phyloP scores from a whole-genome alignment of 1,140 invertebrate genomes.

The Solenopsis fugax region DNA sequence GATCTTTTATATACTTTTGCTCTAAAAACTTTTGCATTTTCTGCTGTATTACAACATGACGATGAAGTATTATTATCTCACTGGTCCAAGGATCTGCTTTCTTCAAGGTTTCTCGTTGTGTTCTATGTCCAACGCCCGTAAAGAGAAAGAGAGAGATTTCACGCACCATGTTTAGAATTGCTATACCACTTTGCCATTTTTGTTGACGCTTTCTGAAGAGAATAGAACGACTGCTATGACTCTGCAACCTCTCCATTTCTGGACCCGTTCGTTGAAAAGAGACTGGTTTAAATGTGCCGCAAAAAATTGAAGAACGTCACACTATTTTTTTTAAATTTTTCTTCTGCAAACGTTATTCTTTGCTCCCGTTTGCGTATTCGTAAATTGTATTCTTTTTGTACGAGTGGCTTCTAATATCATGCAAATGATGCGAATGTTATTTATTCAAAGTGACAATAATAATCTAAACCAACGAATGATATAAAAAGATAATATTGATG shows the following conservation, averaged over 20 bases:
- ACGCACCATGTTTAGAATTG: slow-evolving; percentile 45
- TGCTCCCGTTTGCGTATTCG: background rate
- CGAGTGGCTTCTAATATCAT: background rate
- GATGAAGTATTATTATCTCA: background rate
- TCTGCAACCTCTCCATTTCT: background rate
- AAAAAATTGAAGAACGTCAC: background rate
- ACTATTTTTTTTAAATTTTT: background rate
- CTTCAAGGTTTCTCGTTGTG: background rate
- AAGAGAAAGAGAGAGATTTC: slow-evolving; percentile 33
- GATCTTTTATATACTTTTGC: background rate
- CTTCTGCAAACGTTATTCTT: background rate
- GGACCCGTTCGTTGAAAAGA: background rate
- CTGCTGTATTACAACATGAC: background rate
- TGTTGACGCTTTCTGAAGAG: slow-evolving; percentile 26
- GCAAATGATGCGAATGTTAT: background rate
- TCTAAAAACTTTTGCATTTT: background rate
- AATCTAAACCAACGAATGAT: background rate
- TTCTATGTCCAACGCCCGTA: background rate
- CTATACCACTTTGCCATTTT: slow-evolving; percentile 26
- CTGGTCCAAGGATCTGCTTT: background rate
- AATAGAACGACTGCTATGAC: slow-evolving; percentile 18
- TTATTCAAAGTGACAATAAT: background rate
- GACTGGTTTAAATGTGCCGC: background rate
- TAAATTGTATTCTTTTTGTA: background rate
- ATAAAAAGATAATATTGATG: background rate